Conservation (phyloP, 1,140 invertebrate species). For the Dufourea novaeangliae region DNA sequence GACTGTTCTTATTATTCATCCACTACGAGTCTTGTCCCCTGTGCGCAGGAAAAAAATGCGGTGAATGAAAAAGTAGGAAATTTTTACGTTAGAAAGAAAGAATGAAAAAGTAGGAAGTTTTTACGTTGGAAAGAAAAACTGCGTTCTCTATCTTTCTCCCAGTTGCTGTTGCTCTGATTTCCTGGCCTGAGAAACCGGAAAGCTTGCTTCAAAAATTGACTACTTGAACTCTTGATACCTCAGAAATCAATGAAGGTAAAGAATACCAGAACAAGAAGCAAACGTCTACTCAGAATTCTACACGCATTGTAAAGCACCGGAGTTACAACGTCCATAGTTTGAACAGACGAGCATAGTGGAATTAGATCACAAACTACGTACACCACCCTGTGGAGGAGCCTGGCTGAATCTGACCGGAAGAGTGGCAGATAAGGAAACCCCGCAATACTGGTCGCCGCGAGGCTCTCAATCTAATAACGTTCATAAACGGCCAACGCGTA, state of each 20-base stretch:
- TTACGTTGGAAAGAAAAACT: slow-evolving; percentile 12
- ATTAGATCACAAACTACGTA: too few species aligned
- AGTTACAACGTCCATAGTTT: too few species aligned
- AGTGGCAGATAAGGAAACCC: slow-evolving; percentile 39
- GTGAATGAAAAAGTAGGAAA: slow-evolving; percentile 19
- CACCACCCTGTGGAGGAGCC: neutral
- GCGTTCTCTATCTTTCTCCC: neutral
- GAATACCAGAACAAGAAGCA: too few species aligned
- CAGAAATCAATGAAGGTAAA: neutral
- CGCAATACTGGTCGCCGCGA: slow-evolving; percentile 6
- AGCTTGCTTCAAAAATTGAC: slow-evolving; percentile 1
- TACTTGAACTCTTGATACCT: neutral
- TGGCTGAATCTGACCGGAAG: neutral
- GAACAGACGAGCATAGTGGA: too few species aligned
- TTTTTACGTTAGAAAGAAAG: slow-evolving; percentile 14
- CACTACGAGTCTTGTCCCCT: too few species aligned
- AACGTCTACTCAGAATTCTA: too few species aligned
- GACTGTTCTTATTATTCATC: neutral
- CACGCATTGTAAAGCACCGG: neutral
- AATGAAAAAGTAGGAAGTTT: slow-evolving; percentile 28
- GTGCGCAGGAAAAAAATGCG: neutral
- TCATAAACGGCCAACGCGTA: slow-evolving; percentile 42
- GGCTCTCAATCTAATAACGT: slow-evolving; percentile 59
- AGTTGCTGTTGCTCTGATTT: neutral
- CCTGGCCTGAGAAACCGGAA: neutral